Evolutionary conservation across 2,113 vertebrate genomes (phyloP).

Genomic region (Corythaixoides concolor): DNA sequence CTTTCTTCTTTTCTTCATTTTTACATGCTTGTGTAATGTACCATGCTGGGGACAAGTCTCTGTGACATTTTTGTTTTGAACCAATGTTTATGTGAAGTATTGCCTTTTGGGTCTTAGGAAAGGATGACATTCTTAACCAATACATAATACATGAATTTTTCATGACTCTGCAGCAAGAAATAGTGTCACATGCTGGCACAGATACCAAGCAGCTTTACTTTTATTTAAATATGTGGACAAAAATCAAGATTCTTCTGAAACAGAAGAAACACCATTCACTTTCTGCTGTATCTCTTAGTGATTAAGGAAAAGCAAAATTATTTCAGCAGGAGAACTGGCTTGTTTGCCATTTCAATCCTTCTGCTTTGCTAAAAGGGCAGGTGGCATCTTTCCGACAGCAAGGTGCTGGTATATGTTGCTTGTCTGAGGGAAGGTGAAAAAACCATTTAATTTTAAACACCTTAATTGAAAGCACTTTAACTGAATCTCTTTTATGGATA

Average conservation of each 20-base stretch:
- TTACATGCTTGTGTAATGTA: neutral
- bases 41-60: neutral
- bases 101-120: neutral
- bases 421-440: neutral
- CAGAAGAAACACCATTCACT: neutral
- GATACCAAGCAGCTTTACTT: neutral
- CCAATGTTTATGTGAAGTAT: neutral
- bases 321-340: neutral
- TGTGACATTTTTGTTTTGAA: constrained; percentile 36
- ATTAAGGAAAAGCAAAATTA: neutral
- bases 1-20: constrained; percentile 28
- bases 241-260: neutral
- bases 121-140: neutral
- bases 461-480: neutral
- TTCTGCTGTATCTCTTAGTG: neutral
- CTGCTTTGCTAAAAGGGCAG: neutral
- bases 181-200: neutral
- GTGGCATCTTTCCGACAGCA: neutral
- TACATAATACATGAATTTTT: neutral
- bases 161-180: neutral
- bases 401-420: neutral
- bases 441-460: neutral
- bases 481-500: neutral
- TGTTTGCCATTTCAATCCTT: neutral
- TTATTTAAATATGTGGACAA: neutral